These are phyloP conservation scores for Cyanocitta stelleri DNA, from an alignment of 2,113 vertebrate species.

Conservation along the genomic window DNA sequence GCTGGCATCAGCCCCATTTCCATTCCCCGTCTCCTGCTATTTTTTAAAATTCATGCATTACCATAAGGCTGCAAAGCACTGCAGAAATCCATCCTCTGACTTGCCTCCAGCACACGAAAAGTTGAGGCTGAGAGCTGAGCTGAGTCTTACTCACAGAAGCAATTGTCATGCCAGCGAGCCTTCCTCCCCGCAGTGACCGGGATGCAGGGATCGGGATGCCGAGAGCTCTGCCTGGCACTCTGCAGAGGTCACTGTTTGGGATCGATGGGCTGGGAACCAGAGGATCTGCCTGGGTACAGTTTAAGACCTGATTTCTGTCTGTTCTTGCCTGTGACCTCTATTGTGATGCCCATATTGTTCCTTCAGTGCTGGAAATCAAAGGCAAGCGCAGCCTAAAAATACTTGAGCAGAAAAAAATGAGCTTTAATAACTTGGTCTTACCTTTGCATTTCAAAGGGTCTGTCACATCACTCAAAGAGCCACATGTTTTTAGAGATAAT, in stretches of 20 bases:
- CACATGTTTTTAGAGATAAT: neutral
- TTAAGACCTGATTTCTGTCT: neutral
- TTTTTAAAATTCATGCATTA: neutral
- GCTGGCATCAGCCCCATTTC: neutral
- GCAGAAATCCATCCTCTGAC: neutral
- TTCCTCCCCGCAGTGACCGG: neutral
- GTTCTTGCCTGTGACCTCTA: neutral
- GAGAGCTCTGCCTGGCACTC: neutral
- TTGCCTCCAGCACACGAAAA: neutral
- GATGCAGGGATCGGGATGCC: neutral
- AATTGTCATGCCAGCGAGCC: neutral
- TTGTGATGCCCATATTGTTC: neutral
- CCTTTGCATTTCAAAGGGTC: constrained; percentile 36
- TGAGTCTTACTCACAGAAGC: neutral
- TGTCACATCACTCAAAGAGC: neutral
- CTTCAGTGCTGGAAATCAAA: constrained; percentile 7
- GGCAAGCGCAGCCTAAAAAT: neutral
- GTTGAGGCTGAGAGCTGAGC: neutral
- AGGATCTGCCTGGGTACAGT: neutral
- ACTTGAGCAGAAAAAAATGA: neutral
- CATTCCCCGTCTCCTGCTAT: neutral
- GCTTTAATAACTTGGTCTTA: constrained; percentile 1
- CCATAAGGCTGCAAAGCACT: neutral
- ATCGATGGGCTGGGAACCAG: neutral
- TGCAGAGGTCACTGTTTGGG: neutral